Evolutionary conservation across 2,888 invertebrate species (phyloP), one percentile per base, ranked within the genome.

Genomic region (Nomada ruficornis): DNA sequence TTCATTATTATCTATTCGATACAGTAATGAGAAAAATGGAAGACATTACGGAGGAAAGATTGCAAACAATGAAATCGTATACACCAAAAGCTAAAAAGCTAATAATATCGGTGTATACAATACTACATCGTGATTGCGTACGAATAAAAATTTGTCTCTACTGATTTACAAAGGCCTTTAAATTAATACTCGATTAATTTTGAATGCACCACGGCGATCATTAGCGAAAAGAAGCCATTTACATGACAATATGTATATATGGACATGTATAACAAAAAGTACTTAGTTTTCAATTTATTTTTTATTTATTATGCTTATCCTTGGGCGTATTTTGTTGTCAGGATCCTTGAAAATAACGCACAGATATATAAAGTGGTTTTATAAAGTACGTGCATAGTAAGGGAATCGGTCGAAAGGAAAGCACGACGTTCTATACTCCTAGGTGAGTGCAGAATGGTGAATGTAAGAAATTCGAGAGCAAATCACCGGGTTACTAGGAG

Each of bases 401-500:
- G n/a, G 63, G 47, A 78, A 62, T 73, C 69, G 82, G 69, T 63
- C 75, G 82, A 82, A 82, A 77, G 82, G 77, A 77, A 81, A 82
- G 82, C 82, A 77, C 82, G 63, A 73, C 82, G 63, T 71, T 65
- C 70, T 60, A 55, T 76, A 54, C 57, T 62, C 73, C 65, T 74
- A 82, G 80, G 82, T 80, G 82, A 82, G 77, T 85, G 88, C 84
- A 62, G 60, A 54, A 76, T 67, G 75, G 86, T 86, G 86, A 86
- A 86, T 77, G 86, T 85, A 80, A 80, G 83, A 83, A 86, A 81
- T 85, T 83, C 78, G 78, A 86, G 86, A 79, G 86, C 77, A 74
- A 85, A 86, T 83, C 81, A 83, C 71, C 73, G 82, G 76, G 77
- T 80, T 80, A 80, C 69, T 59, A 60, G 63, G 64, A 73, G 59